Evolutionary conservation across 1,140 invertebrate genomes (phyloP).

Genomic region (Bradysia coprophila): DNA sequence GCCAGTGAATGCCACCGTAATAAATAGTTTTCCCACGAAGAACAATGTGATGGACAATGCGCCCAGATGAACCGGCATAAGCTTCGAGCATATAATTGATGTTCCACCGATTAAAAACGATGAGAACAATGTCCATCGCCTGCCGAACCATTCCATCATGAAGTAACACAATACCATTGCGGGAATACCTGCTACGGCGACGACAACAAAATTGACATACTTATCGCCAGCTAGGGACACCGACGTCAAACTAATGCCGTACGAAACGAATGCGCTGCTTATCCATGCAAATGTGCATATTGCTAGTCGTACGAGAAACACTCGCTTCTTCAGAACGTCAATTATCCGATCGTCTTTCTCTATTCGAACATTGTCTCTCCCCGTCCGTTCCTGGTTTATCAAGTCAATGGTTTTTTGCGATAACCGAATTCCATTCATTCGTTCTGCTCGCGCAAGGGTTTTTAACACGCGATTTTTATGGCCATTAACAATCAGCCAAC

Average conservation of each 20-base stretch:
- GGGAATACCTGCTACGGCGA: slow-evolving; percentile 48
- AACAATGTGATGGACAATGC: slow-evolving; percentile 18
- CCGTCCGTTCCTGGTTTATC: slow-evolving; percentile 13
- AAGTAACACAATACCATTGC: slow-evolving; percentile 44
- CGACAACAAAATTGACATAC: slow-evolving; percentile 50
- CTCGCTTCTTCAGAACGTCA: slow-evolving; percentile 22
- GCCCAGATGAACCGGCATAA: background rate
- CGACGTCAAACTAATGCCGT: slow-evolving; percentile 62
- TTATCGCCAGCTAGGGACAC: slow-evolving; percentile 50
- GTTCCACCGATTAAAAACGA: slow-evolving; percentile 22
- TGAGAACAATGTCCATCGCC: slow-evolving; percentile 34
- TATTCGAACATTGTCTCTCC: slow-evolving; percentile 7
- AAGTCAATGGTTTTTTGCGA: slow-evolving; percentile 6
- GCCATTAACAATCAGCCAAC: slow-evolving; percentile 55
- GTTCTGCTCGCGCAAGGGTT: slow-evolving; percentile 29
- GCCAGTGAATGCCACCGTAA: slow-evolving; percentile 48
- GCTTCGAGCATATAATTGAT: background rate
- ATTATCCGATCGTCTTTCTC: too few species aligned
- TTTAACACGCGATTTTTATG: slow-evolving; percentile 54
- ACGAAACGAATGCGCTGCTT: slow-evolving; percentile 54
- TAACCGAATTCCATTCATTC: slow-evolving; percentile 9
- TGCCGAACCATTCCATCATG: slow-evolving; percentile 39
- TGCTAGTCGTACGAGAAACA: slow-evolving; percentile 33
- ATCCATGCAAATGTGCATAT: slow-evolving; percentile 49
- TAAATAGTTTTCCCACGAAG: slow-evolving; percentile 58